These are phyloP conservation scores for Menidia beryllina DNA, from an alignment of 2,113 vertebrate species.

Conservation along the genomic window DNA sequence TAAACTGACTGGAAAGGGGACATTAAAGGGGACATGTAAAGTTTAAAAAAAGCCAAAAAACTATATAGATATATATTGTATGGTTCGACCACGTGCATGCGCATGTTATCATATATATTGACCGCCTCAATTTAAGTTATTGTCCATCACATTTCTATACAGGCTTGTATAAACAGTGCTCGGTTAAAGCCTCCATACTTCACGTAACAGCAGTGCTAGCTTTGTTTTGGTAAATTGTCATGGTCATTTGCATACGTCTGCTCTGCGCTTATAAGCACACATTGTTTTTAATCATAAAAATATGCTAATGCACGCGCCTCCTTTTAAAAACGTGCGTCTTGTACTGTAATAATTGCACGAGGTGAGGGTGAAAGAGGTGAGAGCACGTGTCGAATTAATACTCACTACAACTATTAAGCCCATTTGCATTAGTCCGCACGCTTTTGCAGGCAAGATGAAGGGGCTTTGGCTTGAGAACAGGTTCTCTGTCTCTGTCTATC, in stretches of 20 bases:
- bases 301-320: slow-evolving; percentile 63
- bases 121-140: slow-evolving; percentile 12
- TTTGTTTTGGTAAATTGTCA: slow-evolving; percentile 77
- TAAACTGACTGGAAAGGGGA: no score
- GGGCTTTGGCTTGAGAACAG: slow-evolving; percentile 23
- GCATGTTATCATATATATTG: not conserved
- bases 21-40: no score
- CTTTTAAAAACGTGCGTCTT: slow-evolving; percentile 5
- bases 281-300: slow-evolving; percentile 71
- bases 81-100: no score
- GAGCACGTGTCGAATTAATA: slow-evolving; percentile 59
- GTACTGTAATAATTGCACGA: slow-evolving; percentile 52
- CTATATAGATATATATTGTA: no score
- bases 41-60: no score
- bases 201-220: slow-evolving; percentile 43
- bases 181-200: slow-evolving; percentile 18
- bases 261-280: slow-evolving; percentile 62
- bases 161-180: not conserved
- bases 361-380: slow-evolving; percentile 65
- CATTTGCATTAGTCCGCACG: slow-evolving; percentile 54
- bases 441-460: slow-evolving; percentile 40
- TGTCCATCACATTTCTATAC: slow-evolving; percentile 2
- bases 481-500: slow-evolving; percentile 1
- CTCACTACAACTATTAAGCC: slow-evolving; percentile 45
- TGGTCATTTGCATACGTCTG: slow-evolving; percentile 73